These are phyloP conservation scores for Dysdera silvatica DNA, from an alignment of 1,140 invertebrate genomes.

Conservation along the genomic window DNA sequence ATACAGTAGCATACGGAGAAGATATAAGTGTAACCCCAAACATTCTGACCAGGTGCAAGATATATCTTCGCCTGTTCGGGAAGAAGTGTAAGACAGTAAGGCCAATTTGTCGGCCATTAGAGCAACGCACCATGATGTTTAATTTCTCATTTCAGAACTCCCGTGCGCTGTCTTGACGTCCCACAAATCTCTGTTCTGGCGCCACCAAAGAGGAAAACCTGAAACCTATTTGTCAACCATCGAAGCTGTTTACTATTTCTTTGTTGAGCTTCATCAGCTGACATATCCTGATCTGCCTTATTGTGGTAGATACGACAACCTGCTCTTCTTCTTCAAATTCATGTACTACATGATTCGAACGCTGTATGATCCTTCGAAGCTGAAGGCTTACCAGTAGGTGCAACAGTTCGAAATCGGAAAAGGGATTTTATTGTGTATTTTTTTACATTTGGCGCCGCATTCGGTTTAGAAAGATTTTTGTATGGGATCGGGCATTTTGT, in stretches of 20 bases:
- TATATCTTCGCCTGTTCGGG: no score
- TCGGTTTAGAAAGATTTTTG: no score
- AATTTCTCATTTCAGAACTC: conserved; percentile 49
- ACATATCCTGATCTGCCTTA: conserved; percentile 47
- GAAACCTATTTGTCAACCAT: conserved; percentile 84
- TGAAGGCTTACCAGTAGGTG: background rate
- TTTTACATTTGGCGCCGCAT: no score
- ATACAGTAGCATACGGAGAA: no score
- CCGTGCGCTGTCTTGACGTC: conserved; percentile 69
- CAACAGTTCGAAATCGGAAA: no score
- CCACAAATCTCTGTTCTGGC: conserved; percentile 85
- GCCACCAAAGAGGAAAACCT: conserved; percentile 83
- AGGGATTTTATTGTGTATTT: no score
- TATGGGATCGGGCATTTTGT: no score
- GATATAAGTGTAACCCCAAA: no score
- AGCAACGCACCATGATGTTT: no score
- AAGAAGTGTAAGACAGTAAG: no score
- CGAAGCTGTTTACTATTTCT: conserved; percentile 86
- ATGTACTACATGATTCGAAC: conserved; percentile 86
- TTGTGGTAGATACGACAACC: conserved; percentile 66
- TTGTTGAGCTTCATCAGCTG: conserved; percentile 69
- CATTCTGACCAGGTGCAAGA: no score
- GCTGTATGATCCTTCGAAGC: conserved; percentile 55
- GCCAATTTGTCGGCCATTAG: no score
- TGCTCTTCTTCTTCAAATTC: conserved; percentile 86